Base-by-base conservation (phyloP, 2,113 vertebrate species). In the Glaucomys volans region DNA sequence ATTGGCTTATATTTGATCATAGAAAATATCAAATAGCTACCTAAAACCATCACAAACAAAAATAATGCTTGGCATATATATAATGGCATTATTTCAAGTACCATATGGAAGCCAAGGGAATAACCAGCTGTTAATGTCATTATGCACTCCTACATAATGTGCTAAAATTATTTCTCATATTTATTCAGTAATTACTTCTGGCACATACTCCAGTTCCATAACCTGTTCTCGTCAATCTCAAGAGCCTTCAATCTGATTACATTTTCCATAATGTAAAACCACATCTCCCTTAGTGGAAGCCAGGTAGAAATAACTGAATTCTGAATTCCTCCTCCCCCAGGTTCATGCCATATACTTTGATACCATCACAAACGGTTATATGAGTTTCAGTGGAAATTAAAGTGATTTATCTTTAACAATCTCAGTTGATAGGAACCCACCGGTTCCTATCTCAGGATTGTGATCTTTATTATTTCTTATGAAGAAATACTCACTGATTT, bases 121-220 rank as follows among this genome's bases (percentile, higher is more conserved):
- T 93, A 98, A 95, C 80, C 95, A 98, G 97, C 97, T 98, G 95
- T 97, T 98, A 97, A 96, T 97, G 80, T 88, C 96, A 96, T 59
- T 96, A 90, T 95, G 93, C 42, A 94, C 98, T 98, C 97, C 97
- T 95, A 98, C 59, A 24, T 2, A 2, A 85, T 86, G 74, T 97
- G 97, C 95, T 96, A 97, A 98, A 98, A 98, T 93, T 97, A 72
- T 95, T 97, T 97, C 97, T 96, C 71, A 69, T 69, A 57, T 72
- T 92, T 87, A 95, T 95, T 67, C 94, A 81, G 80, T 9, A 97
- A 97, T 93, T 98, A 98, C 95, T 97, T 97, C 93, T 94, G 97
- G 96, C 64, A 80, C 24, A 71, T 0, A 2, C 35, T 95, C n/a
- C n/a, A 92, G 47, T 90, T 97, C 95, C 86, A 91, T 96, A 98